phyloP scores from a whole-genome alignment of 2,888 invertebrate genomes.

The Stomorhina lunata region DNA sequence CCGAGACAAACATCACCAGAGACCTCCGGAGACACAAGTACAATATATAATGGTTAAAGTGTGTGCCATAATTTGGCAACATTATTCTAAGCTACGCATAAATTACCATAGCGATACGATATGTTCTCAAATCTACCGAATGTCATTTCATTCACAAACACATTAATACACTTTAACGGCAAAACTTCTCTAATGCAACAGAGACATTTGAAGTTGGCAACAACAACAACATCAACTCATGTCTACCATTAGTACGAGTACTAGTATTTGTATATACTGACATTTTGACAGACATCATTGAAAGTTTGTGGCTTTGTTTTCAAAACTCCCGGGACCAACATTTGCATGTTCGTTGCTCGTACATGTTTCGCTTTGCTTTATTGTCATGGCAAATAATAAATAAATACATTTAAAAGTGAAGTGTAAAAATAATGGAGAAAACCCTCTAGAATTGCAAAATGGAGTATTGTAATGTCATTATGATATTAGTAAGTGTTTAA shows the following conservation, averaged over 20 bases:
- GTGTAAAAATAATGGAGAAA: neutral
- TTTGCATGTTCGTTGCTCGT: constrained; percentile 34
- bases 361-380: constrained; percentile 1
- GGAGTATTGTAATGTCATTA: too few species aligned
- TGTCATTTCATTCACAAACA: constrained; percentile 23
- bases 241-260: too few species aligned
- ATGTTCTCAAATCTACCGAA: constrained; percentile 27
- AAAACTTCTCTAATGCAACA: neutral
- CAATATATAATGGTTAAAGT: constrained; percentile 60
- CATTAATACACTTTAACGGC: neutral
- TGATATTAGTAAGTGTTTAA: too few species aligned
- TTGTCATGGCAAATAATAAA: constrained; percentile 4
- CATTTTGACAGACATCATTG: constrained; percentile 41
- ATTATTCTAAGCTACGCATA: constrained; percentile 59
- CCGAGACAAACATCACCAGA: constrained; percentile 6
- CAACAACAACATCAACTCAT: too few species aligned
- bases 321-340: constrained; percentile 45
- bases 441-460: neutral
- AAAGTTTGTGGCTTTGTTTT: constrained; percentile 48
- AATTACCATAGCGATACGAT: constrained; percentile 56
- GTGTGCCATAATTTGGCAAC: constrained; percentile 62
- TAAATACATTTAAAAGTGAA: constrained; percentile 9
- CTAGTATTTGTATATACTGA: neutral
- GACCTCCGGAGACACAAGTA: constrained; percentile 29
- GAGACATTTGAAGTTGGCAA: too few species aligned